Evolutionary conservation across 2,888 invertebrate species (phyloP), one percentile per base, ranked within the genome.

Genomic region (Campoplex nolae): DNA sequence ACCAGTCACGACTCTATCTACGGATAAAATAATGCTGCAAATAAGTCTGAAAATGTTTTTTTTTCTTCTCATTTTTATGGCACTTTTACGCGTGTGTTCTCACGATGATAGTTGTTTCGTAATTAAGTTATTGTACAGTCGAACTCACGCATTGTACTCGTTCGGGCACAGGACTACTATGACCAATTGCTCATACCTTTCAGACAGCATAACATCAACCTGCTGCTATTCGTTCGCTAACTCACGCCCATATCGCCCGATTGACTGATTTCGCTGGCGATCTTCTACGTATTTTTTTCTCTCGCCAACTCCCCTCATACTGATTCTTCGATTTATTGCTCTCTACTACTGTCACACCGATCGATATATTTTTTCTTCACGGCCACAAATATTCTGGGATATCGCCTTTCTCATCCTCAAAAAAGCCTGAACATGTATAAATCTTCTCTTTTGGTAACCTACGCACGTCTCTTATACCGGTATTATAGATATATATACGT

Each of bases 401-500:
- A 23, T 51, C 48, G 67, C 13, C 42, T 68, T 67, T 48, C n/a
- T 32, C 9, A 54, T 28, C 68, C 62, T 9, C 45, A 11, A 45
- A 45, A 45, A 38, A 42, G 32, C 73, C 81, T 75, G 28, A 32
- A 82, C 74, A 68, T 56, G 56, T 71, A 74, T 67, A 70, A 74
- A 70, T 54, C 54, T 13, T 67, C 42, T 51, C 67, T 65, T 28
- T 32, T 16, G n/a, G 51, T 45, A 35, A 79, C 16, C 32, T 35
- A 38, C 48, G 28, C 80, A 58, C 76, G 42, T 76, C 48, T 62
- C 16, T 76, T 71, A 73, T n/a, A 73, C 28, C 45, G 70, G 80
- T 75, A 75, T 82, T 75, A 65, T 48, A 28, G 81, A 75, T 83
- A 70, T 75, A 75, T 83, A 70, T 75, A 75, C 51, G 65, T 77